Evolutionary conservation across 2,113 vertebrate species (phyloP).

Genomic region (Galbula dea): DNA sequence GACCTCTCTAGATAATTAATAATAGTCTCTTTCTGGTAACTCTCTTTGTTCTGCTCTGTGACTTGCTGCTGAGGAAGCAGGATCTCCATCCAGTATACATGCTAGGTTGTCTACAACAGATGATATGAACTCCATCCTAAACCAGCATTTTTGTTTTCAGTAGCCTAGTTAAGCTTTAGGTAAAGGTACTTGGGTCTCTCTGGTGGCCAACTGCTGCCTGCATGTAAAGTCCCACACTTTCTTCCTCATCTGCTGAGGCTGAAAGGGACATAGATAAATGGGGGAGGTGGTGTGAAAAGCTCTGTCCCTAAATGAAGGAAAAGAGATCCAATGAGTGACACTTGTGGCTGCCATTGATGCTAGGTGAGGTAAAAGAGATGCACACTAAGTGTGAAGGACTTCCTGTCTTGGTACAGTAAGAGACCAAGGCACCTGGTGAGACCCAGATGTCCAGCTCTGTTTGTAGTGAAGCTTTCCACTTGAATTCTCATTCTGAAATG

Average conservation of each 20-base stretch:
- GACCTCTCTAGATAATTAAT: not conserved
- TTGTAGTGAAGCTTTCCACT: not conserved
- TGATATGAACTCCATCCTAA: not conserved
- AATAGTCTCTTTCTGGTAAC: not conserved
- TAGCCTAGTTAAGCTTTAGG: not conserved
- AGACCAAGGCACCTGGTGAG: not conserved
- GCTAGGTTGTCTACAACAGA: not conserved
- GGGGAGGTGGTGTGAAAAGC: not conserved
- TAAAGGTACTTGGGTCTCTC: not conserved
- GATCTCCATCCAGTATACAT: not conserved
- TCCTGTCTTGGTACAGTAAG: rapidly evolving
- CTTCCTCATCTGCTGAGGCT: not conserved
- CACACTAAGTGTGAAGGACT: not conserved
- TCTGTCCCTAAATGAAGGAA: not conserved
- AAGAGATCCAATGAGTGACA: not conserved
- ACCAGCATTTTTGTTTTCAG: not conserved
- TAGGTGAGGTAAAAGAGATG: not conserved
- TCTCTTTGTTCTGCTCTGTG: not conserved
- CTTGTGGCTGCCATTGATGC: not conserved
- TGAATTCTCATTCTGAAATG: not conserved
- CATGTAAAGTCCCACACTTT: not conserved
- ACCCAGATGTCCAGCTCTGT: not conserved
- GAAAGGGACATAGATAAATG: not conserved
- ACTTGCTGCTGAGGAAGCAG: not conserved
- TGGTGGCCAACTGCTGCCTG: not conserved